Evolutionary conservation across 2,888 invertebrate genomes (phyloP).

Genomic region (Phasia obesa): DNA sequence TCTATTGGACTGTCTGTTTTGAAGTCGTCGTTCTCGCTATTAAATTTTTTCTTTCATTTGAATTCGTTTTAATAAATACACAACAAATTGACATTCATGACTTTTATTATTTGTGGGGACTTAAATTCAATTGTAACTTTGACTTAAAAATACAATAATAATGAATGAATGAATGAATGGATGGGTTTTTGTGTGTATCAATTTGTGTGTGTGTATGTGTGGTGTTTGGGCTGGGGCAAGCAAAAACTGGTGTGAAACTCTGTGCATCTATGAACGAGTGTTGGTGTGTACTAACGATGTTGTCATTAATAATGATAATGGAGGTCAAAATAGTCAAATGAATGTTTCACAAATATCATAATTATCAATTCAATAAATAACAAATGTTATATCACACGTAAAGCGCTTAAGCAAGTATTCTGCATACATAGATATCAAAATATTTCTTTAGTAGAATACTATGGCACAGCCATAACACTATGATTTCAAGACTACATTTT

Average conservation of each 20-base stretch:
- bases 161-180: constrained; percentile 57
- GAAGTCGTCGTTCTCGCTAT: constrained; percentile 2
- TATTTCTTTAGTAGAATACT: too few species aligned
- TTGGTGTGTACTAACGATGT: constrained; percentile 65
- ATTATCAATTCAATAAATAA: constrained; percentile 77
- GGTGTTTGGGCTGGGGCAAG: constrained; percentile 10
- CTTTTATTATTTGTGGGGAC: constrained; percentile 71
- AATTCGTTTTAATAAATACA: constrained; percentile 57
- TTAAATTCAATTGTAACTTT: constrained; percentile 73
- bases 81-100: constrained; percentile 68
- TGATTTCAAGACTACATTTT: too few species aligned
- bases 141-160: constrained; percentile 61
- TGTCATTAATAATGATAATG: constrained; percentile 77
- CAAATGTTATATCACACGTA: constrained; percentile 48
- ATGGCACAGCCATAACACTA: too few species aligned
- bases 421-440: not conserved
- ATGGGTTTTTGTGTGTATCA: constrained; percentile 2
- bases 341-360: constrained; percentile 78
- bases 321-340: constrained; percentile 80
- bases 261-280: constrained; percentile 15
- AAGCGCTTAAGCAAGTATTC: constrained; percentile 24
- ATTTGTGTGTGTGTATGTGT: constrained; percentile 1
- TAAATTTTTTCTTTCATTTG: constrained; percentile 27
- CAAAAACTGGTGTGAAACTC: constrained; percentile 17
- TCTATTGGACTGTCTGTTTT: constrained; percentile 18